Evolutionary conservation across 2,888 invertebrate species (phyloP).

Genomic region (Aricia artaxerxes): DNA sequence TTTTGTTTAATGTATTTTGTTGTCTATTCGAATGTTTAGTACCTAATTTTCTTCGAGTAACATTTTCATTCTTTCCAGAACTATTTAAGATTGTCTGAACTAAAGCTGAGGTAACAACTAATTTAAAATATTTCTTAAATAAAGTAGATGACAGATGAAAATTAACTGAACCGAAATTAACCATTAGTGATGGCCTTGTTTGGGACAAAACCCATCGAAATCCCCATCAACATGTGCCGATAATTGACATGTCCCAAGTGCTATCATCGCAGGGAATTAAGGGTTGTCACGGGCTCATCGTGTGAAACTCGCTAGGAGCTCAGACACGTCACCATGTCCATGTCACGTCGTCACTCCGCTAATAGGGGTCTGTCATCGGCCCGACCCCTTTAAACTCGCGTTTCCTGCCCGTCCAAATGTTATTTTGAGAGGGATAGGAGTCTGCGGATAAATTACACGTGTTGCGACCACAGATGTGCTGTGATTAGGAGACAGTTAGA

Average conservation of each 20-base stretch:
- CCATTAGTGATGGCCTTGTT: not conserved
- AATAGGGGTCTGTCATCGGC: constrained; percentile 72
- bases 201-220: not conserved
- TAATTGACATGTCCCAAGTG: constrained; percentile 30
- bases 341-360: constrained; percentile 71
- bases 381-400: constrained; percentile 68
- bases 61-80: not conserved
- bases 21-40: not conserved
- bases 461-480: constrained; percentile 39
- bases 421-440: constrained; percentile 47
- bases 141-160: not conserved
- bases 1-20: not conserved
- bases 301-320: constrained; percentile 60
- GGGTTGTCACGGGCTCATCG: constrained; percentile 58
- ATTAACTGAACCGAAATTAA: not conserved
- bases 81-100: not conserved
- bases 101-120: no score
- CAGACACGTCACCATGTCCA: constrained; percentile 57
- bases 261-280: constrained; percentile 39
- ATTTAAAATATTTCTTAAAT: not conserved
- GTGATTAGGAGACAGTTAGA: constrained; percentile 4
- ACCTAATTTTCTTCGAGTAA: not conserved
- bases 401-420: constrained; percentile 62
- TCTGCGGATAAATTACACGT: constrained; percentile 37
- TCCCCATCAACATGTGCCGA: constrained; percentile 16